Base-by-base conservation (phyloP, 2,888 invertebrate genomes). In the Trypoxylon attenuatum region DNA sequence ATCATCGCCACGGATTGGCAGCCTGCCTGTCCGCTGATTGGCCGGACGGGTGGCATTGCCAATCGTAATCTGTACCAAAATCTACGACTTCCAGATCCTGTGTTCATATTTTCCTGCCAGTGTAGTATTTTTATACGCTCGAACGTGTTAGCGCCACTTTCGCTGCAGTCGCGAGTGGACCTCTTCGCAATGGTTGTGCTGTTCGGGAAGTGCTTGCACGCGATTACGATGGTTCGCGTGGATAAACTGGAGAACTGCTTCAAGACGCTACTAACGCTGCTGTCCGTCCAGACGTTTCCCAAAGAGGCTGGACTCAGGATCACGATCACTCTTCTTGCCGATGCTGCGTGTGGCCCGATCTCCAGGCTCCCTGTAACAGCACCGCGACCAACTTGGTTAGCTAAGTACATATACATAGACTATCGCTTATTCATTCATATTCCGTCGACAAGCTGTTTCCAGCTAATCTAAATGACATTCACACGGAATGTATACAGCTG, bases 11-110 rank as follows among this genome's bases (percentile, higher is more conserved):
- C 85, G 42, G 82, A 83, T 25, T 83, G 84, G 64, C 82, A 83
- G 33, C 79, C 71, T 38, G 77, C 71, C 63, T 59, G 71, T 49
- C 46, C 56, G 25, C 42, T 63, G 47, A 71, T 57, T 51, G 83
- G 75, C 69, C 79, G 76, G 25, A 85, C 69, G 56, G 92, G 89
- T 3, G 92, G 92, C 87, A 92, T 88, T 50, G 90, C 90, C 60
- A 92, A 88, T 42, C 92, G 89, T 76, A 93, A 87, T 76, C 89
- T 88, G 63, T 91, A 89, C 92, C 92, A 93, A 88, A 92, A 92
- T 77, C 88, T 89, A 72, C 89, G 88, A 82, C 89, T 89, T 82
- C 89, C 89, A 78, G 88, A 57, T 0, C 69, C 73, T 6, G 67
- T 58, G 15, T 18, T 51, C 0, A 42, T 50, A 8, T 47, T 41